Evolutionary conservation across 2,888 invertebrate genomes (phyloP).

Genomic region (Cryptosula pallasiana): DNA sequence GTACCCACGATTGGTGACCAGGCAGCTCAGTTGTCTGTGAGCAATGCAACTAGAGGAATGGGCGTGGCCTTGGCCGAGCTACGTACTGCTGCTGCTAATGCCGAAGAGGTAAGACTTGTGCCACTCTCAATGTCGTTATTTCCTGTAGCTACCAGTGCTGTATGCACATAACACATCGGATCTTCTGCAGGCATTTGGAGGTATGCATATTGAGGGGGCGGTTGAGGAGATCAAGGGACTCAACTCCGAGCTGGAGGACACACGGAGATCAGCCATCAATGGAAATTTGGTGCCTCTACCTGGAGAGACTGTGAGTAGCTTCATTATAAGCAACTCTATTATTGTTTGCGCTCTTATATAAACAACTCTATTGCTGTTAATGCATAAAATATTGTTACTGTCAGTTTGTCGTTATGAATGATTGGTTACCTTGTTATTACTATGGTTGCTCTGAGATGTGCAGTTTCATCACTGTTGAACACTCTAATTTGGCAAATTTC

Average conservation of each 20-base stretch:
- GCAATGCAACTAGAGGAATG: conserved; percentile 65
- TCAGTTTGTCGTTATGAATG: too few species aligned
- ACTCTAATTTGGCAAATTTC: too few species aligned
- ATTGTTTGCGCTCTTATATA: too few species aligned
- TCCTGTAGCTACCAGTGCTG: neutral
- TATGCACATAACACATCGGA: neutral
- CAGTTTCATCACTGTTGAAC: too few species aligned
- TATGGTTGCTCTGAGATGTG: too few species aligned
- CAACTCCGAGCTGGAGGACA: conserved; percentile 75
- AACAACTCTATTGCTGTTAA: too few species aligned
- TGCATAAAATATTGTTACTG: too few species aligned
- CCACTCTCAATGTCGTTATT: too few species aligned
- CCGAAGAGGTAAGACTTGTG: conserved; percentile 27
- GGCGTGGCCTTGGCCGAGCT: conserved; percentile 62
- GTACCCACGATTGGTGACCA: conserved; percentile 78
- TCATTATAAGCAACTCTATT: too few species aligned
- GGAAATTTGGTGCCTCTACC: conserved; percentile 74
- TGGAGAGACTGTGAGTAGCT: conserved; percentile 69
- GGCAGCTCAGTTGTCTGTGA: conserved; percentile 69
- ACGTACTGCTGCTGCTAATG: conserved; percentile 57
- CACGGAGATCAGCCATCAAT: conserved; percentile 69
- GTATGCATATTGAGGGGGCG: conserved; percentile 66
- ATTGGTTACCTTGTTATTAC: too few species aligned
- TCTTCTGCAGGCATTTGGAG: neutral
- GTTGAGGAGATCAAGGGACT: conserved; percentile 74